Evolutionary conservation across 2,888 invertebrate genomes (phyloP).

Genomic region (Agonopterix heracliana): DNA sequence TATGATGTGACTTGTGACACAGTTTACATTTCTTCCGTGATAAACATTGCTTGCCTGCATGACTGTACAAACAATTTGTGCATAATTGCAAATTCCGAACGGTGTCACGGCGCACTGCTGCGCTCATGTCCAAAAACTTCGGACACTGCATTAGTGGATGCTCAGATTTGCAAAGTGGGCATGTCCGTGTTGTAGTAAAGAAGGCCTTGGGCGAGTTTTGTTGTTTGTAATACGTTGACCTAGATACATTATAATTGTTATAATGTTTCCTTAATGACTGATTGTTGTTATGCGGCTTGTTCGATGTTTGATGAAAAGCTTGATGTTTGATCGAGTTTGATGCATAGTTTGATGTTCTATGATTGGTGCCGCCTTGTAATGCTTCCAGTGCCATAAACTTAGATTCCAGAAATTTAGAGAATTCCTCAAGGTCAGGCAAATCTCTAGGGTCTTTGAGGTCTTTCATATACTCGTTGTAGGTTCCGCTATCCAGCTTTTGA

Average conservation of each 20-base stretch:
- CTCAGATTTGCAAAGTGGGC: background rate
- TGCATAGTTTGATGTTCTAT: background rate
- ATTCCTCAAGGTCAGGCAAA: slow-evolving; percentile 13
- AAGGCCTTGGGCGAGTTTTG: slow-evolving; percentile 1
- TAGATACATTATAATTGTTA: slow-evolving; percentile 1
- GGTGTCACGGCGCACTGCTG: background rate
- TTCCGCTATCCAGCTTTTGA: slow-evolving; percentile 12
- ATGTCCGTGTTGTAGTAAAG: background rate
- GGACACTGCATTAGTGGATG: background rate
- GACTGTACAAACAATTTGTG: background rate
- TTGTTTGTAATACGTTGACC: slow-evolving; percentile 2
- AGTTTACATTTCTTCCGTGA: background rate
- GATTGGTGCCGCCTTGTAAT: slow-evolving; percentile 1
- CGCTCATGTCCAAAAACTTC: background rate
- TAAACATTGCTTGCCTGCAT: background rate
- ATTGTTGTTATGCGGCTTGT: background rate
- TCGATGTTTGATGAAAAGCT: background rate
- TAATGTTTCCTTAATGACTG: background rate
- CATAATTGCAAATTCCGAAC: background rate
- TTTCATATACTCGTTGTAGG: slow-evolving; percentile 15
- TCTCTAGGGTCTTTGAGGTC: slow-evolving; percentile 7
- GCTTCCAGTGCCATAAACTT: slow-evolving; percentile 17
- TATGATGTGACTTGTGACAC: background rate
- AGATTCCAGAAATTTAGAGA: slow-evolving; percentile 1
- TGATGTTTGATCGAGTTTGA: background rate